A percentile compares a stretch with the other conserved stretches of the same genome.
Conservation (phyloP, 2,888 invertebrate species). For the Mallateleia sp. region DNA sequence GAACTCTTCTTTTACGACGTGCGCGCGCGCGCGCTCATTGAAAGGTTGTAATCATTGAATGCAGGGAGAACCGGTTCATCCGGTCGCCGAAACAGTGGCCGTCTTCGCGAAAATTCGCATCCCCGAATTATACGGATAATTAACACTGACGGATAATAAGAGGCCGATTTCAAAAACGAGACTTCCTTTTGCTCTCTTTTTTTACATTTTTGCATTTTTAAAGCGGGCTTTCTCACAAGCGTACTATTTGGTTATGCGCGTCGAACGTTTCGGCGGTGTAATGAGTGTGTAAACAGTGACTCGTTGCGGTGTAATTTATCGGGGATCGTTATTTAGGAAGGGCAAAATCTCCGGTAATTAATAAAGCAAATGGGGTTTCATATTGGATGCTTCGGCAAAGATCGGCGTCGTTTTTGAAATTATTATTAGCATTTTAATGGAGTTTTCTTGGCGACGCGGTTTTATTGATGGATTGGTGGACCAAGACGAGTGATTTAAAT, state of each 20-base stretch:
- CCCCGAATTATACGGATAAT: constrained; percentile 63
- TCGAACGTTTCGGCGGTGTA: constrained; percentile 29
- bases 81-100: constrained; percentile 53
- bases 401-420: constrained; percentile 21
- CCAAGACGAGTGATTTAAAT: too few species aligned
- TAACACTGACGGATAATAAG: constrained; percentile 69
- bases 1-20: constrained; percentile 40
- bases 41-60: constrained; percentile 71
- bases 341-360: constrained; percentile 32
- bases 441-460: too few species aligned
- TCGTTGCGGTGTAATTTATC: constrained; percentile 51
- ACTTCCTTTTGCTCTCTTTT: background rate
- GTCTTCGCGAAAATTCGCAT: constrained; percentile 58
- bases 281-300: constrained; percentile 67
- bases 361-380: constrained; percentile 28
- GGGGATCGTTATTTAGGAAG: constrained; percentile 22
- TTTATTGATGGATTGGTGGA: too few species aligned
- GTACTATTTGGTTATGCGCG: constrained; percentile 17
- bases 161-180: constrained; percentile 29
- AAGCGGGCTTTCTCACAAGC: background rate
- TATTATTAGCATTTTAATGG: constrained; percentile 52
- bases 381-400: background rate
- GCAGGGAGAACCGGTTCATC: constrained; percentile 58
- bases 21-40: constrained; percentile 64
- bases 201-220: background rate